phyloP scores from a whole-genome alignment of 1,140 invertebrate genomes.

The Epicauta chinensis region DNA sequence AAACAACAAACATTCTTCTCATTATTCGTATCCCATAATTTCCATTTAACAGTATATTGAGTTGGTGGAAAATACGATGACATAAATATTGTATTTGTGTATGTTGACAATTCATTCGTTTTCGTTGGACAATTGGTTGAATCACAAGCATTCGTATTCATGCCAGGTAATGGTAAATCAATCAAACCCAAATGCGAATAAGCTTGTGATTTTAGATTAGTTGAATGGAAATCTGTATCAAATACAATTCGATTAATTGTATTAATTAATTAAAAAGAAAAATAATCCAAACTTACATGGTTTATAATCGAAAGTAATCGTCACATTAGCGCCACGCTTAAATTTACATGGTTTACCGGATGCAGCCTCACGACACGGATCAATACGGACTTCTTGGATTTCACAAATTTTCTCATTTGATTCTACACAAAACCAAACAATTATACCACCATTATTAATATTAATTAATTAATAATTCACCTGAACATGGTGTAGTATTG shows the following conservation, averaged over 20 bases:
- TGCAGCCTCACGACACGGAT: conserved; percentile 15
- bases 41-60: conserved; percentile 18
- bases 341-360: conserved; percentile 18
- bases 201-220: background rate
- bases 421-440: conserved; percentile 4
- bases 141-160: conserved; percentile 22
- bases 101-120: conserved; percentile 2
- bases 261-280: conserved; percentile 4
- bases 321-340: conserved; percentile 11
- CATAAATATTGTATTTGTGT: conserved; percentile 16
- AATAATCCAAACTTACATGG: conserved; percentile 3
- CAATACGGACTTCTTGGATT: conserved; percentile 15
- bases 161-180: conserved; percentile 21
- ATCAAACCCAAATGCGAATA: conserved; percentile 16
- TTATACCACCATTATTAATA: no score
- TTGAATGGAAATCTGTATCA: background rate
- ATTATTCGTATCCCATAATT: conserved; percentile 5
- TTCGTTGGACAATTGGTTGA: conserved; percentile 11
- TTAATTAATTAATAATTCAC: no score
- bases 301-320: conserved; percentile 17
- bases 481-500: background rate
- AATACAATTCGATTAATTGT: background rate
- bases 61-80: conserved; percentile 13
- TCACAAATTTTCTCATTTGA: conserved; percentile 6
- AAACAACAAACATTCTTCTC: conserved; percentile 19